Base-by-base conservation (phyloP, 2,113 vertebrate species). In the Phoxinus phoxinus region DNA sequence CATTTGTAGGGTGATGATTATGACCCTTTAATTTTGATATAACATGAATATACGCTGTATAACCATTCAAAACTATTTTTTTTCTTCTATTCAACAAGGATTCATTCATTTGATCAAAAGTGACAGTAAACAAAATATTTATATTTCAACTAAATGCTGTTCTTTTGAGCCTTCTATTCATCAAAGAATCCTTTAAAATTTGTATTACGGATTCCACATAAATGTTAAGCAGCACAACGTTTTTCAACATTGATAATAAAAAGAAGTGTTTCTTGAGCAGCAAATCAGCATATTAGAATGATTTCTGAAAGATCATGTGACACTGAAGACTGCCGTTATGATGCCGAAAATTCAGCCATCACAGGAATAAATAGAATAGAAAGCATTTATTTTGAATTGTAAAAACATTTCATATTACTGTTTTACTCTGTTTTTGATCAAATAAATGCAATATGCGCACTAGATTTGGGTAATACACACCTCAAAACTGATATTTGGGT, bases 401-500 rank as follows among this genome's bases (percentile, higher is more conserved):
- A 30, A 30, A 7, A 17, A 32, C 32, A 67, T 32, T 32, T 67
- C 6, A 19, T 32, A 65, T 27, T 30, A 3, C 13, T 1, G 13
- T 17, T 63, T 65, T 17, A 32, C 30, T 27, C 4, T 9, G 35
- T 35, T 35, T 35, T 8, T 32, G 15, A 67, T 30, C 63, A 67
- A 32, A 32, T 21, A 35, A 35, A 69, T 69, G 63, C 15, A 56
- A 21, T 56, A 2, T 56, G 6, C 3, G 19, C 19, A 2, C 51
- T 53, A 21, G 51, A 6, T 53, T 11, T 37, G 67, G 9, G 19
- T 23, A 71, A 71, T 74, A 76, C 75, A 2, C 91, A 99, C 97
- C 97, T 99, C 92, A 93, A 99, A 98, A 65, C 95, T 96, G 87
- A 99, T 89, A 0, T 65, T 65, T 27, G 96, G 90, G 9, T 96